Conservation (phyloP, 2,797 vertebrate genomes). For the Scarus forsteni region DNA sequence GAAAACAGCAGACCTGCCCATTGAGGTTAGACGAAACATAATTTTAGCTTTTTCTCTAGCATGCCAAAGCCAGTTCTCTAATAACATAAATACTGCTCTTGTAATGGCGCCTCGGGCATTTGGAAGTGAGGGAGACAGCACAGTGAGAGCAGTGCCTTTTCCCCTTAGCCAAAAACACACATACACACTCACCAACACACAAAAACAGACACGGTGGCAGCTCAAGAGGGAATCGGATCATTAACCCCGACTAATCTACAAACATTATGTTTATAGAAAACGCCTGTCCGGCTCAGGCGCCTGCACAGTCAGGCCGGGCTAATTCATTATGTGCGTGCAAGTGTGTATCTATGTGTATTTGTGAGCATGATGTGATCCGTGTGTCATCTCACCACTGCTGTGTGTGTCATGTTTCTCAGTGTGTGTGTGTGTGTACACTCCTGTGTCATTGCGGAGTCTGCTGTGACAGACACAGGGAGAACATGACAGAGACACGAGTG, state of each 20-base stretch:
- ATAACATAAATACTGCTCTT: slow-evolving; percentile 74
- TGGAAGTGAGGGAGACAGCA: slow-evolving; percentile 55
- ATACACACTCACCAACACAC: slow-evolving; percentile 12
- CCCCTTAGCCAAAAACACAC: slow-evolving; percentile 57
- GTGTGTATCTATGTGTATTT: slow-evolving; percentile 24
- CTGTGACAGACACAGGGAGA: slow-evolving; percentile 63
- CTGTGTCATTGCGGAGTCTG: slow-evolving; percentile 53
- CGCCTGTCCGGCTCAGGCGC: slow-evolving; percentile 55
- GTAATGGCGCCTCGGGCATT: slow-evolving; percentile 70
- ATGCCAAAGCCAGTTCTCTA: slow-evolving; percentile 58
- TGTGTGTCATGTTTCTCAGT: slow-evolving; percentile 50
- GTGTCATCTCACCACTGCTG: slow-evolving; percentile 35
- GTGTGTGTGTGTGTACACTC: slow-evolving; percentile 32
- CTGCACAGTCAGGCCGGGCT: slow-evolving; percentile 33
- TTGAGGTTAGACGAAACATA: slow-evolving; percentile 65
- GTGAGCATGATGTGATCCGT: slow-evolving; percentile 28
- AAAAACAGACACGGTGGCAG: slow-evolving; percentile 33
- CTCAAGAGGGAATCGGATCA: slow-evolving; percentile 66
- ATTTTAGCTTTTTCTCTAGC: slow-evolving; percentile 64
- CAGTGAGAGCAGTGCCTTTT: slow-evolving; percentile 50
- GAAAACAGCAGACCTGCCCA: slow-evolving; percentile 64
- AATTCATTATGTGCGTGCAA: slow-evolving; percentile 51
- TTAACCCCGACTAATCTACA: slow-evolving; percentile 78
- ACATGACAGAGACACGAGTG: slow-evolving; percentile 53
- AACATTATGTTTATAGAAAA: slow-evolving; percentile 75